phyloP scores from a whole-genome alignment of 2,888 invertebrate genomes.

The Dasypogon diadema region DNA sequence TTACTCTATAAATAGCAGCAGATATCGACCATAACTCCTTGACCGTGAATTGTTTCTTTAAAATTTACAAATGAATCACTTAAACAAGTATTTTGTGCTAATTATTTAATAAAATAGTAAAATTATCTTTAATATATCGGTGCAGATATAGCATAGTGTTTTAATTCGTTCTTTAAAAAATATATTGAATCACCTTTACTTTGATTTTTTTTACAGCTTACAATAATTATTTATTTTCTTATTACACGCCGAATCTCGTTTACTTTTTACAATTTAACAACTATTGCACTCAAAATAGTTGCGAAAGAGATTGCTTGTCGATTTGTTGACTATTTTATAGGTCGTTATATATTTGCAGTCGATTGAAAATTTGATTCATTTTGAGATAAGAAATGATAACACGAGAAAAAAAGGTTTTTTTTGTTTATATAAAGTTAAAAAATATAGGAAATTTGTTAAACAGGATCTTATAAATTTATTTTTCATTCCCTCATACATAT shows the following conservation, averaged over 20 bases:
- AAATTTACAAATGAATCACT: constrained; percentile 34
- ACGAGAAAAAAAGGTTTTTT: too few relatives aligned
- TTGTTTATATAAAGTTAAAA: too few relatives aligned
- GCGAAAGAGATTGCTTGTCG: constrained; percentile 46
- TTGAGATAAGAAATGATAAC: too few relatives aligned
- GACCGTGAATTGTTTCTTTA: not conserved
- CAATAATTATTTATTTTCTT: not conserved
- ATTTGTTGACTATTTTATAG: not conserved
- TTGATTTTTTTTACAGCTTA: constrained; percentile 11
- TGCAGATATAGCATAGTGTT: constrained; percentile 29
- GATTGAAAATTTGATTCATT: not conserved
- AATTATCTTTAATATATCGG: constrained; percentile 23
- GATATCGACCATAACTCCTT: not conserved
- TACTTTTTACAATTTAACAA: constrained; percentile 46
- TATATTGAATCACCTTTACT: constrained; percentile 36
- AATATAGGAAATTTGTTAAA: too few relatives aligned
- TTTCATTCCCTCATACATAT: too few relatives aligned
- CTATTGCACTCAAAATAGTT: constrained; percentile 47
- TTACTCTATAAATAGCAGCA: constrained; percentile 42
- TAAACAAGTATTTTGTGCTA: constrained; percentile 38
- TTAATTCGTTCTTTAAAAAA: constrained; percentile 17
- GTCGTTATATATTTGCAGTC: not conserved
- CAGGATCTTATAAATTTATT: too few relatives aligned
- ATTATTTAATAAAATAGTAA: constrained; percentile 20
- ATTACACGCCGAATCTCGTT: constrained; percentile 18